Base-by-base conservation (phyloP, 2,113 vertebrate genomes). In the Calypte anna region DNA sequence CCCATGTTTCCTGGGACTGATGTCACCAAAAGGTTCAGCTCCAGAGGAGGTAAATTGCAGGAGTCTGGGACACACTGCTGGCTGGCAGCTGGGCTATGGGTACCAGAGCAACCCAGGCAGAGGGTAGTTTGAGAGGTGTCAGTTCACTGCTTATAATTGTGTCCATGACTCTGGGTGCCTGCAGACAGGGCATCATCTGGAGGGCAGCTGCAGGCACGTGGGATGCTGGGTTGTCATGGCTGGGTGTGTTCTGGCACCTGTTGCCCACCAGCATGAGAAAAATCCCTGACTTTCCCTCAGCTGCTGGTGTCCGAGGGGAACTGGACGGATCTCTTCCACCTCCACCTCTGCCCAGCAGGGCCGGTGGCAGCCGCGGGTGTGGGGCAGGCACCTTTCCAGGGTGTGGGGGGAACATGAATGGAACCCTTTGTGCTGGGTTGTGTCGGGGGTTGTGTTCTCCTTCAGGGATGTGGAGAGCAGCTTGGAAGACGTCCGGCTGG, bases 61-160 rank as follows among this genome's bases (percentile, higher is more conserved):
- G 27, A 50, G 12, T 7, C 4, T 33, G 57, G 86, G 59, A 20
- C 2, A 2, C 0, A 2, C 23, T 38, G n/a, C 70, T 69, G 78
- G 9, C 74, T 68, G 58, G 23, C 36, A 59, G 50, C 44, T n/a
- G 62, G 20, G 61, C 28, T 7, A 28, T 22, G 59, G 14, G 7
- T 4, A 14, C 6, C 9, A 7, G n/a, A 68, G 59, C 40, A 36
- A 2, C 36, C 9, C 31, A 4, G 50, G 11, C 3, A 2, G 30
- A 33, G 31, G 31, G 2, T 50, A 19, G 12, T 25, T 87, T 36
- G 57, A 31, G 40, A 63, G 67, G 30, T 19, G 14, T 48, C 38
- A 1, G 3, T 36, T 59, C 33, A 14, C 8, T 0, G 0, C 30
- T 46, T 33, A 0, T 2, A 6, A 3, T 4, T 0, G 11, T 0